Conservation (phyloP, 1,140 invertebrate species). For the Macrobrachium nipponense region DNA sequence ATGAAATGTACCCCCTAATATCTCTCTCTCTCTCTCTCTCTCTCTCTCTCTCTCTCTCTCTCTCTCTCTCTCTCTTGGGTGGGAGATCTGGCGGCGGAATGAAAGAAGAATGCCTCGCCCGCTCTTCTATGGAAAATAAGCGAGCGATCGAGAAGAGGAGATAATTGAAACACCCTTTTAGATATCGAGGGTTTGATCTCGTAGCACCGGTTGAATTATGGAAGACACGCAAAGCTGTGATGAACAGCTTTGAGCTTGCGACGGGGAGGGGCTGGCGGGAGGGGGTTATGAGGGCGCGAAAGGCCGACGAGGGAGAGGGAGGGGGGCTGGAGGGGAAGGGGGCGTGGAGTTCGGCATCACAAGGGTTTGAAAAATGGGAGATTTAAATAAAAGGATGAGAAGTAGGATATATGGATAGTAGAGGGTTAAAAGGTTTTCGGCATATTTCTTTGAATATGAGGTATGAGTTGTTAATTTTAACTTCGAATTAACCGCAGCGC, state of each 20-base stretch:
- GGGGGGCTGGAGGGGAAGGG: not conserved
- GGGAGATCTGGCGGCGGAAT: no score
- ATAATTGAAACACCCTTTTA: no score
- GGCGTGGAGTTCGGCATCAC: not conserved
- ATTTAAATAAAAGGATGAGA: not conserved
- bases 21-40: conserved; percentile 2
- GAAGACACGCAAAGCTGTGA: not conserved
- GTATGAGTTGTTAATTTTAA: no score
- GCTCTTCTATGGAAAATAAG: no score
- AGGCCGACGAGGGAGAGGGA: not conserved
- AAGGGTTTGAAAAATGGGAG: not conserved
- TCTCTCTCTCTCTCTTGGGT: no score
- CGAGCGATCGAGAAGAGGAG: no score
- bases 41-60: not conserved
- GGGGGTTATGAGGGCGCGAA: not conserved
- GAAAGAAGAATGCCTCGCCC: no score
- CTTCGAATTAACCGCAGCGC: no score
- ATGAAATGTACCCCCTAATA: not conserved
- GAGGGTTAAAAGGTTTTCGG: not conserved
- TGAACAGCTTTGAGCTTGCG: not conserved
- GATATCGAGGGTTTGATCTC: not conserved
- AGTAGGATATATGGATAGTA: not conserved
- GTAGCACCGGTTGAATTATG: not conserved
- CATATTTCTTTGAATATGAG: not conserved
- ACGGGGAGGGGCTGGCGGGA: no score